A percentile compares a stretch with the other conserved stretches of the same genome.
Conservation (phyloP, 2,113 vertebrate genomes). For the Sphyrna mokarran region DNA sequence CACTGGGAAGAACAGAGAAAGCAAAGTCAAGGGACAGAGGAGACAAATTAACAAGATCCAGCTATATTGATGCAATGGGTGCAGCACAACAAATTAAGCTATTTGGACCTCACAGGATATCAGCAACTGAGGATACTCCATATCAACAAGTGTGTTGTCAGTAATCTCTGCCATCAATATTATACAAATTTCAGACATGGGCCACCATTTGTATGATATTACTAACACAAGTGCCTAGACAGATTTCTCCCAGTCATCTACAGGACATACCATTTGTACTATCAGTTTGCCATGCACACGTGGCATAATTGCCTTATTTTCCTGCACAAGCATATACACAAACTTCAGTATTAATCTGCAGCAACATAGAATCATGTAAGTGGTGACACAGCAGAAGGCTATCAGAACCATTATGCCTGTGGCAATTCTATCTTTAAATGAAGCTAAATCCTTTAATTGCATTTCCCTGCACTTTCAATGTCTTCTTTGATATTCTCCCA, state of each 20-base stretch:
- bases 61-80: neutral
- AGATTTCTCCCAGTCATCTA: neutral
- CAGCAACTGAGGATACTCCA: neutral
- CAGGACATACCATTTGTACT: neutral
- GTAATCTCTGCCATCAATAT: too few species aligned
- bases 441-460: neutral
- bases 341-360: neutral
- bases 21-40: neutral
- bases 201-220: neutral
- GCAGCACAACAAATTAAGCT: neutral
- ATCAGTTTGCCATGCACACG: neutral
- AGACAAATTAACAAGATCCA: neutral
- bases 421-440: neutral
- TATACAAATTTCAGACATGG: neutral
- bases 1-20: neutral
- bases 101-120: neutral
- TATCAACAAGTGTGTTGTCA: neutral
- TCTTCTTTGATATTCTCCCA: neutral
- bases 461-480: neutral
- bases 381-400: neutral
- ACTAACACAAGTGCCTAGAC: neutral
- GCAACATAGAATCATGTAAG: neutral
- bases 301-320: neutral
- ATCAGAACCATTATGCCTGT: neutral
- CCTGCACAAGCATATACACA: neutral